Percentiles rank a stretch among this genome's conserved stretches.
phyloP scores from a whole-genome alignment of 1,140 invertebrate genomes.

The Drosophila azteca region DNA sequence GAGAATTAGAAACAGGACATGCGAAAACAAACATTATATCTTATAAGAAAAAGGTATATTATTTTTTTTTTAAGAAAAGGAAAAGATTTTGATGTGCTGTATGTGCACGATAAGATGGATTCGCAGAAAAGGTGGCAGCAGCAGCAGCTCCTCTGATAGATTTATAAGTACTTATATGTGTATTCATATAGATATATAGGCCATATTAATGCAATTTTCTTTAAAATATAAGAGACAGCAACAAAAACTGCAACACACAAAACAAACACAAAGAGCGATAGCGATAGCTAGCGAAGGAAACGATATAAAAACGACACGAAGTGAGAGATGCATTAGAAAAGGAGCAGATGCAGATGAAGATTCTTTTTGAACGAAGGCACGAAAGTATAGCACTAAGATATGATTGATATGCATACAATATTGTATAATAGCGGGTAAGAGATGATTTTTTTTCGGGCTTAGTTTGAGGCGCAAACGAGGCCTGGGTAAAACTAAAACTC shows the following conservation, averaged over 20 bases:
- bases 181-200: conserved; percentile 69
- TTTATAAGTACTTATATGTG: conserved; percentile 16
- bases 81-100: too few relatives aligned
- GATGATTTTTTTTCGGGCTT: too few relatives aligned
- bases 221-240: conserved; percentile 59
- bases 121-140: neutral
- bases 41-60: conserved; percentile 39
- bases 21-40: conserved; percentile 39
- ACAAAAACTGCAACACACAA: conserved; percentile 41
- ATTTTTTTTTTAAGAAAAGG: conserved; percentile 21
- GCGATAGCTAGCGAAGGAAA: neutral
- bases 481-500: conserved; percentile 33
- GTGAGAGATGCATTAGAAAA: too few relatives aligned
- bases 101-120: too few relatives aligned
- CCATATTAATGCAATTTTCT: conserved; percentile 77
- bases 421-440: too few relatives aligned
- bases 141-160: too few relatives aligned
- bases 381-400: too few relatives aligned
- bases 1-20: conserved; percentile 6
- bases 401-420: too few relatives aligned
- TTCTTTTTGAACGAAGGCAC: too few relatives aligned
- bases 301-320: neutral
- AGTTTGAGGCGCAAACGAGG: conserved; percentile 32
- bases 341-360: too few relatives aligned
- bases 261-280: conserved; percentile 8